These are phyloP conservation scores for Lithophane semibrunnea DNA, from an alignment of 2,888 invertebrate species.

Conservation along the genomic window DNA sequence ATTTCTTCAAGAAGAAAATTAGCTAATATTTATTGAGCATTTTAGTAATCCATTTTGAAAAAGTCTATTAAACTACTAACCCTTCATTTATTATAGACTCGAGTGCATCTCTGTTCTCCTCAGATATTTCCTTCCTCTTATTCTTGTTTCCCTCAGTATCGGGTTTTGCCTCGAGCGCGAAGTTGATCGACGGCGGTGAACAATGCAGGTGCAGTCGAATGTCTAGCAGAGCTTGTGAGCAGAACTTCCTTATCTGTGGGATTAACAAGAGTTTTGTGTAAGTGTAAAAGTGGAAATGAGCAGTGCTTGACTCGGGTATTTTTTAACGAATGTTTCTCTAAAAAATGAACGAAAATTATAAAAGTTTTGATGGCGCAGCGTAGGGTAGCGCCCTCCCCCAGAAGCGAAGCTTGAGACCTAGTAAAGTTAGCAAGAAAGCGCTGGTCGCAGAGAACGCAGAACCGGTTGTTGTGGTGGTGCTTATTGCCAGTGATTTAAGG, in stretches of 20 bases:
- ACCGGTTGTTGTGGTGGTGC: not conserved
- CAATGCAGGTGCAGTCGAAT: conserved; percentile 85
- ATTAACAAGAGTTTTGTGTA: conserved; percentile 7
- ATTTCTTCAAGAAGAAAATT: not conserved
- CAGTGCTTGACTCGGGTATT: not conserved
- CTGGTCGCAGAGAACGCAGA: not conserved
- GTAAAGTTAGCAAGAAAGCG: not conserved
- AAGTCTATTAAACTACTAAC: conserved; percentile 67
- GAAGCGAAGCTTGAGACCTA: too few species aligned
- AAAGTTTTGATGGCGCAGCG: not conserved
- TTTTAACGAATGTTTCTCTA: not conserved
- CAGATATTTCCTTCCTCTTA: conserved; percentile 76
- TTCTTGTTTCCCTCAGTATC: conserved; percentile 65
- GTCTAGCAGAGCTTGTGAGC: conserved; percentile 81
- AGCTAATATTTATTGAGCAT: not conserved
- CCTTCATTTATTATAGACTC: conserved; percentile 78
- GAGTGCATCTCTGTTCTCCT: conserved; percentile 80
- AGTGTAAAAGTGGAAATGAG: not conserved
- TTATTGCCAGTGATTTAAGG: not conserved
- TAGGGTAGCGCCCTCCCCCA: too few species aligned
- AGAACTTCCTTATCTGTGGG: conserved; percentile 81
- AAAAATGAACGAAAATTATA: not conserved
- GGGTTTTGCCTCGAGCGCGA: conserved; percentile 71
- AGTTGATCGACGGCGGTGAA: conserved; percentile 83
- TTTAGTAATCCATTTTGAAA: not conserved